These are phyloP conservation scores for Xanthorhoe designata DNA, from an alignment of 2,888 invertebrate genomes.

Conservation along the genomic window DNA sequence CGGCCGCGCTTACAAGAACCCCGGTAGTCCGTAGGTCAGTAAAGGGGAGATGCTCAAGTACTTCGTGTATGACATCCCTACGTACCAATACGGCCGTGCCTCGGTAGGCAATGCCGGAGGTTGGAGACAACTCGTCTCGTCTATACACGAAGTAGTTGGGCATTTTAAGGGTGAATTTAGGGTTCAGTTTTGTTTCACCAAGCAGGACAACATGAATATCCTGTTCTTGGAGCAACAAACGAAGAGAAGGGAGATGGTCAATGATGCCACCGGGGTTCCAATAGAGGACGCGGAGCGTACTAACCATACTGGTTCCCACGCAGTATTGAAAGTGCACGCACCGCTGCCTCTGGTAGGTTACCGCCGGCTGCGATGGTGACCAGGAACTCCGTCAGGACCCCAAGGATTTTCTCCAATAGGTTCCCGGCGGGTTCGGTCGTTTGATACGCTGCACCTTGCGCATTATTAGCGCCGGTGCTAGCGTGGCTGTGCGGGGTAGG, in stretches of 20 bases:
- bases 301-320: neutral
- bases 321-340: slow-evolving; percentile 1
- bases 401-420: neutral
- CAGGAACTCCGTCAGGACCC: neutral
- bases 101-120: neutral
- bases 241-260: too few relatives aligned
- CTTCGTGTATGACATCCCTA: slow-evolving; percentile 16
- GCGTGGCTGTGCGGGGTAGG: too few relatives aligned
- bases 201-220: neutral
- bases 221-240: slow-evolving; percentile 10
- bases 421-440: neutral
- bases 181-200: neutral
- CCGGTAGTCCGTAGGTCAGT: neutral
- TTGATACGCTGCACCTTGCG: too few relatives aligned
- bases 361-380: neutral
- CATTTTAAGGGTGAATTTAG: neutral
- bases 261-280: slow-evolving; percentile 26
- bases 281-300: slow-evolving; percentile 1
- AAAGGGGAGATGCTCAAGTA: neutral
- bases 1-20: neutral
- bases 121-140: slow-evolving; percentile 9
- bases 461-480: too few relatives aligned
- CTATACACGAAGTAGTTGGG: slow-evolving; percentile 1
- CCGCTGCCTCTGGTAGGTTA: neutral
- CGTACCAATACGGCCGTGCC: slow-evolving; percentile 15